Base-by-base conservation (phyloP, 2,888 invertebrate species). In the Eupithecia subfuscata region DNA sequence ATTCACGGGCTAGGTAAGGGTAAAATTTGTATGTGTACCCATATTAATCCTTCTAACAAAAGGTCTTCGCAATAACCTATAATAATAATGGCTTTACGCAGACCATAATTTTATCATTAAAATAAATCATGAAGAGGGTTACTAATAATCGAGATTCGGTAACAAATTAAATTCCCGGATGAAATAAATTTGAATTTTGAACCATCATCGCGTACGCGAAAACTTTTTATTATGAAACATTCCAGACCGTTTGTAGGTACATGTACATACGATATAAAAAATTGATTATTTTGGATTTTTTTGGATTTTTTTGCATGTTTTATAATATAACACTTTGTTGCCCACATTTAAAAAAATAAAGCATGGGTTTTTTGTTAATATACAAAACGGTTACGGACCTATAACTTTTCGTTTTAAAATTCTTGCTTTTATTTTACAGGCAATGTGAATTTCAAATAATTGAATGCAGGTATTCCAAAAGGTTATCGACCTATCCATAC, bases 401-500 rank as follows among this genome's bases (percentile, higher is more conserved):
- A 43, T 43, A 45, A 45, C 45, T 45, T 45, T 45, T 45, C 22
- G 52, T 22, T 22, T 22, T 22, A 0, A 52, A 52, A 22, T 22
- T 56, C 52, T 22, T 4, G 18, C 7, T 56, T 22, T 11, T n/a
- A n/a, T n/a, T 52, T n/a, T 52, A n/a, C 16, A 64, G 2, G 3
- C 30, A 64, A 34, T 34, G 34, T 34, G 9, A 64, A 64, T 34
- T 9, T 64, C 9, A 34, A 64, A 40, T 67, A 40, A n/a, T 40
- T 56, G 22, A 22, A 56, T n/a, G 6, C n/a, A n/a, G 18, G 12
- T 40, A 67, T 67, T 67, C 6, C 67, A 67, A 72, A 63, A 80
- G 79, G 89, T 85, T 87, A 75, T 81, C 81, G 86, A 86, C 84
- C 85, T 79, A 79, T 83, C 79, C 82, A 83, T 79, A 79, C 78